A percentile compares a stretch with the other conserved stretches of the same genome.
These are phyloP conservation scores for Leguminivora glycinivorella DNA, from an alignment of 1,140 invertebrate genomes.

Conservation along the genomic window DNA sequence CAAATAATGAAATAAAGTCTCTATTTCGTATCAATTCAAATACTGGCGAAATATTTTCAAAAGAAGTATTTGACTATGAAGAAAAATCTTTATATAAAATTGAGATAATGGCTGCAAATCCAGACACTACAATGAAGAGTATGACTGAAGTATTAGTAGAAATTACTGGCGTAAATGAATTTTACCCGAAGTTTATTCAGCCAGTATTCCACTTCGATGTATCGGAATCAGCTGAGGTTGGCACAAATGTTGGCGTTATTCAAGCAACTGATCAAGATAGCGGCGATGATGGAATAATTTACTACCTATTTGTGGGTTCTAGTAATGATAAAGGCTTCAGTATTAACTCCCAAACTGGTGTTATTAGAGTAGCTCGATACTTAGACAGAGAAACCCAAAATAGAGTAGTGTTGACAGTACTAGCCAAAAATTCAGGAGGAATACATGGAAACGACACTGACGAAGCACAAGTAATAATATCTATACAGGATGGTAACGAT, in stretches of 20 bases:
- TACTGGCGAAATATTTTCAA: conserved; percentile 88
- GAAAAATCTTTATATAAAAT: conserved; percentile 88
- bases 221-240: conserved; percentile 93
- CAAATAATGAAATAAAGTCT: conserved; percentile 87
- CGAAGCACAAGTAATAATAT: conserved; percentile 95
- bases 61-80: conserved; percentile 93
- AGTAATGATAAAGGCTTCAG: conserved; percentile 95
- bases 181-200: conserved; percentile 93
- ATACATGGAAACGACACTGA: conserved; percentile 97
- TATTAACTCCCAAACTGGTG: conserved; percentile 91
- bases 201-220: conserved; percentile 96
- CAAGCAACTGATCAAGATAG: conserved; percentile 94
- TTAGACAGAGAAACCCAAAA: conserved; percentile 95
- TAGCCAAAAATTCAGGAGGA: conserved; percentile 96
- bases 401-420: conserved; percentile 91
- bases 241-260: conserved; percentile 91
- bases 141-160: conserved; percentile 87
- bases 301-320: conserved; percentile 94
- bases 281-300: conserved; percentile 94
- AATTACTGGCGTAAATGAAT: conserved; percentile 95
- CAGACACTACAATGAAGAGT: conserved; percentile 89
- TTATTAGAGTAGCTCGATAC: conserved; percentile 89
- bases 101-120: conserved; percentile 92
- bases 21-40: conserved; percentile 88
- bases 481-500: conserved; percentile 97